Base-by-base conservation (phyloP, 2,797 vertebrate species). In the Catostomus latipinnis region DNA sequence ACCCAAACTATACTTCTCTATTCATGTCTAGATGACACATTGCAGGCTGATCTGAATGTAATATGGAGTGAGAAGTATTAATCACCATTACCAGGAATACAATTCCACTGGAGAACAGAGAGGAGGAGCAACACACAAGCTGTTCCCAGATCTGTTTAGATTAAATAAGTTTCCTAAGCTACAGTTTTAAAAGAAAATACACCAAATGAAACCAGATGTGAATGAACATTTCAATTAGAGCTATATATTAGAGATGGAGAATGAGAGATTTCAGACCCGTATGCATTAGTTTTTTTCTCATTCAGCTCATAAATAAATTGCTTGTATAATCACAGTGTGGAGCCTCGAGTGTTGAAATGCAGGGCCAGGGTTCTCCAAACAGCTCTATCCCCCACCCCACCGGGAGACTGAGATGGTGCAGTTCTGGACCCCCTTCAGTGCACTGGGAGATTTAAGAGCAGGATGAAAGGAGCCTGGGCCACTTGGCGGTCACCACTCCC, bases 401-500 rank as follows among this genome's bases (percentile, higher is more conserved):
- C 54, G 6, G 78, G 70, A 68, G 63, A 65, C 5, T 63, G 74
- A 70, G 80, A 84, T 80, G 76, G 82, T 82, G 74, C 71, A 75
- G 78, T 54, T 18, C 79, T 76, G 60, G 82, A 82, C 80, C 80
- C 78, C 82, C 82, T 75, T 80, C 65, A 81, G 79, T 6, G 67
- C 50, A 77, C 75, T 73, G 61, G 81, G 86, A 88, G 85, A 87
- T 85, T 56, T 62, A 85, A 89, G 87, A 83, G 74, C 56, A 70
- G 83, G 87, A 89, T 85, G 83, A 90, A 89, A 90, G 88, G 84
- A 83, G 86, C 85, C 82, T 69, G 81, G 88, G 85, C 85, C 88
- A 81, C 78, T 89, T 84, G 88, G 90, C 78, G 90, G 91, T 92
- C 87, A 83, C 71, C 81, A 83, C 75, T 89, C 88, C 92, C 87